Evolutionary conservation across 2,888 invertebrate genomes (phyloP).

Genomic region (Eustalomyia histrio): DNA sequence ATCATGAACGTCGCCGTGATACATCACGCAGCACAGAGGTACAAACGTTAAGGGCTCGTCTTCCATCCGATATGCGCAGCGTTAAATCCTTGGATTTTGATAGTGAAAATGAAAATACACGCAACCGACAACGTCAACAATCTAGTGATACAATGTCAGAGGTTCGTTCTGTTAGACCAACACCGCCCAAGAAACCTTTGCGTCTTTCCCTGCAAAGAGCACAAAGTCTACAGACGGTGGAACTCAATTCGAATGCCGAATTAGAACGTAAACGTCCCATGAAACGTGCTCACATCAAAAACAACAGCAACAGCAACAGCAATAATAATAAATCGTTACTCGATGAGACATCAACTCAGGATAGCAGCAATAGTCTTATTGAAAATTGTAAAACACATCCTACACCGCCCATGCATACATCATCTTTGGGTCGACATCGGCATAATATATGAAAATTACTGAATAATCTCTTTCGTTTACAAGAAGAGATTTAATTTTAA

Average conservation of each 20-base stretch:
- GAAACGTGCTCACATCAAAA: constrained; percentile 76
- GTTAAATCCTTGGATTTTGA: constrained; percentile 89
- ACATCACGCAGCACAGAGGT: constrained; percentile 70
- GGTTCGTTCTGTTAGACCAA: constrained; percentile 83
- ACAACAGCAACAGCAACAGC: constrained; percentile 70
- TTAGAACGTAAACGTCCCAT: constrained; percentile 77
- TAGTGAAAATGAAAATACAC: constrained; percentile 83
- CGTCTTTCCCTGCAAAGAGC: constrained; percentile 91
- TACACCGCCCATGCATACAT: constrained; percentile 73
- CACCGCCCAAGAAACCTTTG: constrained; percentile 92
- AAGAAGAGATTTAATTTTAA: constrained; percentile 63
- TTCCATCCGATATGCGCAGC: constrained; percentile 80
- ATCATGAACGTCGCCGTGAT: constrained; percentile 73
- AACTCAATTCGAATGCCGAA: constrained; percentile 73
- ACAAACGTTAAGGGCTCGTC: constrained; percentile 70
- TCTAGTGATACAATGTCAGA: constrained; percentile 83
- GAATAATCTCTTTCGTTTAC: constrained; percentile 69
- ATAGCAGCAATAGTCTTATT: constrained; percentile 71
- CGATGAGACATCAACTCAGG: constrained; percentile 59
- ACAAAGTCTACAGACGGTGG: constrained; percentile 88
- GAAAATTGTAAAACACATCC: constrained; percentile 70
- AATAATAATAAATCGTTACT: too few species aligned
- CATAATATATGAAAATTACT: constrained; percentile 75
- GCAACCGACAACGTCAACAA: constrained; percentile 44
- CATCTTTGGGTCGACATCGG: constrained; percentile 77